Base-by-base conservation (phyloP, 2,888 invertebrate genomes). In the Laspeyria flexula region DNA sequence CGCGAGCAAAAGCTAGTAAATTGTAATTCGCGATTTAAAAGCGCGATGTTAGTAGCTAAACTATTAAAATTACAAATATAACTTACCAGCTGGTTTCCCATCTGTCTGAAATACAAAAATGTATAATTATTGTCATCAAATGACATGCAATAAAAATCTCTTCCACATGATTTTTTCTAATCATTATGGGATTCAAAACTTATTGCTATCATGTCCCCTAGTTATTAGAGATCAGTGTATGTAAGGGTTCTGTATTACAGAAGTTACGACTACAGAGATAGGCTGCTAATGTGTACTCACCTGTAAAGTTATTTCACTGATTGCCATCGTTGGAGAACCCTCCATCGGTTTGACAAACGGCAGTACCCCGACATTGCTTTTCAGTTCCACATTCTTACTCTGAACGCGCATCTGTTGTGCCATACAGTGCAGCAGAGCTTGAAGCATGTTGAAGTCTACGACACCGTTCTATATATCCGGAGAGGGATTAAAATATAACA, bases 381-480 rank as follows among this genome's bases (percentile, higher is more conserved):
- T 84, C 52, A 95, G 90, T 74, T 95, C 95, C 3, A 95, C 94
- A 23, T 92, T 92, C 42, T 93, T 93, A n/a, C n/a, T n/a, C n/a
- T n/a, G n/a, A n/a, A n/a, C n/a, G n/a, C 93, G 85, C 15, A 94
- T 63, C 70, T 95, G 94, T 67, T 94, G 93, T 1, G 95, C 93
- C 5, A 96, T 81, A 54, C 95, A 94, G 70, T 95, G 95, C 10
- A 97, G 93, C n/a, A 96, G 93, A 1, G 95, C 93, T 65, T 96
- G 95, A 9, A 97, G 93, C 64, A 96, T 93, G 66, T 95, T 95
- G 78, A 96, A 96, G 82, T 97, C 96, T 12, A 97, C 95, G 1
- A 95, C 93, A 0, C 96, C 96, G 3, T 94, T 86, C 94, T 96
- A 55, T 23, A 29, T 15, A n/a, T n/a, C n/a, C n/a, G n/a, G n/a